Evolutionary conservation across 2,113 vertebrate genomes (phyloP).

Genomic region (Toxotes jaculatrix): DNA sequence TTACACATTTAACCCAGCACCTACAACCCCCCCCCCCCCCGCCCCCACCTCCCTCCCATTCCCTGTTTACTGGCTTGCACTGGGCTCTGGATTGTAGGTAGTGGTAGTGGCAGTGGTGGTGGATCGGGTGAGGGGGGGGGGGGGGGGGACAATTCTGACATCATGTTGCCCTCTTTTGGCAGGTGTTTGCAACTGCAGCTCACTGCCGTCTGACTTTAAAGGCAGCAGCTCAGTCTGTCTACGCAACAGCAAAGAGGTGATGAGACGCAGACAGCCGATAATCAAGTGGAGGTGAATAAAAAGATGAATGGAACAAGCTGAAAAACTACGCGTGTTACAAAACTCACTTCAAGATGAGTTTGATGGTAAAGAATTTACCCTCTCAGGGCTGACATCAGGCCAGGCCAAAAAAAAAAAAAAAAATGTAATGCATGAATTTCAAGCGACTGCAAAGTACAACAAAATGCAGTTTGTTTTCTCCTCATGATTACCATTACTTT

Average conservation of each 20-base stretch:
- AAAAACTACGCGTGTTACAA: neutral
- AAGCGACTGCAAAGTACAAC: neutral
- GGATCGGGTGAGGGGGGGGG: neutral
- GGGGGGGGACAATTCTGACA: slow-evolving; percentile 78
- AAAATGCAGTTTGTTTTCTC: neutral
- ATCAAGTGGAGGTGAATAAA: neutral
- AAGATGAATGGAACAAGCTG: neutral
- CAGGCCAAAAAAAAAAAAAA: neutral
- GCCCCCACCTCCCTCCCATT: slow-evolving; percentile 2
- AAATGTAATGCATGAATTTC: neutral
- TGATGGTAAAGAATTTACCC: neutral
- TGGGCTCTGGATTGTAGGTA: slow-evolving; percentile 22
- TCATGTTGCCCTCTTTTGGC: slow-evolving; percentile 90
- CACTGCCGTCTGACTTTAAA: slow-evolving; percentile 44
- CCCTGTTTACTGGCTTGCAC: slow-evolving; percentile 22
- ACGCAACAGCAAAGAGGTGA: slow-evolving; percentile 3
- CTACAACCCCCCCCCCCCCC: slow-evolving; percentile 41
- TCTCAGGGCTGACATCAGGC: no score
- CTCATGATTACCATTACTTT: neutral
- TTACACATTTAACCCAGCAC: slow-evolving; percentile 82
- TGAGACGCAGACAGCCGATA: neutral
- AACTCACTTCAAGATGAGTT: neutral
- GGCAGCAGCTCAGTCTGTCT: neutral
- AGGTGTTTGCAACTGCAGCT: slow-evolving; percentile 77
- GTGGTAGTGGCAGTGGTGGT: neutral